Evolutionary conservation across 2,888 invertebrate genomes (phyloP), one percentile per base, ranked within the genome.

Genomic region (Noctua janthe): DNA sequence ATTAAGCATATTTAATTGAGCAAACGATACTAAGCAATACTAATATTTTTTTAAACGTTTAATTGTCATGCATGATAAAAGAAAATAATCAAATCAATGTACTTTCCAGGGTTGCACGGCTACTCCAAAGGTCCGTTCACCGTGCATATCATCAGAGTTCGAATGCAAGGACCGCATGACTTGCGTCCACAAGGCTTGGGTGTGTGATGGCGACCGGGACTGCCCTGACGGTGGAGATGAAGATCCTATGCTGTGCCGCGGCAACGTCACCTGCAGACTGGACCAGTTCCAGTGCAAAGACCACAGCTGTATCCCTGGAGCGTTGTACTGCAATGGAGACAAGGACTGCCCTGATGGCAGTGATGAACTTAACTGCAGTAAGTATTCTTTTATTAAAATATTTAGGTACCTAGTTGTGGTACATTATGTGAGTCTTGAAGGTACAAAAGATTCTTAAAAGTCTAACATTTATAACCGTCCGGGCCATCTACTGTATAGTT

Each of bases 231-330:
- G 98, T 54, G 98, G 98, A 0, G 99, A 99, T 92, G 99, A 99
- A 94, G 97, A 97, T 0, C 96, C 97, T 0, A 97, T 97, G 76
- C 92, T 97, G 71, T 97, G 97, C 91, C 98, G 98, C 89, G 97
- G 97, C 71, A 98, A 98, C 91, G 95, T 98, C 89, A 98, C 98
- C 49, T 99, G 99, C 95, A 97, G 98, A 71, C 97, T 98, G 0
- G 99, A 99, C 96, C 99, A 99, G 95, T 99, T 99, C 94, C 98
- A 98, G 92, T 99, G 99, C 94, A 97, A 97, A 73, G 98, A 98
- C 96, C 97, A 97, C 83, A 98, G 98, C 86, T 99, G 99, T 92
- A 98, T 99, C 84, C 97, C 98, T 71, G 98, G 98, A 3, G 98
- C 98, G 87, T 96, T 99, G 86, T 98, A 98, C 90, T 99, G 99